These are phyloP conservation scores for Hylaeus volcanicus DNA, from an alignment of 1,140 invertebrate species.

Conservation along the genomic window DNA sequence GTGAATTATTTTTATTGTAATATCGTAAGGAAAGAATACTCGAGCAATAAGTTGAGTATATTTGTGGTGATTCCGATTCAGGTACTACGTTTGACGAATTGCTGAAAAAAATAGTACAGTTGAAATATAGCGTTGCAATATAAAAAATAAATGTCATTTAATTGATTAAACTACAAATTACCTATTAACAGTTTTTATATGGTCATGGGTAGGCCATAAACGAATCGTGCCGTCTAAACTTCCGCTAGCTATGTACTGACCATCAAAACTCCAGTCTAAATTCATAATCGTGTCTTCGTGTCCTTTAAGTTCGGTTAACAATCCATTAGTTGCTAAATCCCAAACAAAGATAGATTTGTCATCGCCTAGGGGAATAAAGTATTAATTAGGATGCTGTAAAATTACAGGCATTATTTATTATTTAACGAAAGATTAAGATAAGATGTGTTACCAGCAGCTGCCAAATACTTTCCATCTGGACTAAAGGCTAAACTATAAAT, in stretches of 20 bases:
- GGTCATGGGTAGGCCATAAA: conserved; percentile 82
- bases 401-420: not conserved
- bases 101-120: conserved; percentile 64
- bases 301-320: conserved; percentile 84
- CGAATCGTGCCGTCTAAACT: conserved; percentile 82
- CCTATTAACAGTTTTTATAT: conserved; percentile 76
- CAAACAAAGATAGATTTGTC: conserved; percentile 85
- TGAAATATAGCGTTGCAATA: not conserved
- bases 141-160: conserved; percentile 22
- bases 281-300: conserved; percentile 83
- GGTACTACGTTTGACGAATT: conserved; percentile 63
- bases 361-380: conserved; percentile 80
- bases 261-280: conserved; percentile 84
- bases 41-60: conserved; percentile 75
- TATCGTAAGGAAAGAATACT: conserved; percentile 77
- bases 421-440: not conserved
- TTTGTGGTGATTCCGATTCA: conserved; percentile 68
- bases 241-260: conserved; percentile 83
- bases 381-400: conserved; percentile 6
- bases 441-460: conserved; percentile 82
- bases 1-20: conserved; percentile 76
- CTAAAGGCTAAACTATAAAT: conserved; percentile 86
- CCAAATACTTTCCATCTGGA: conserved; percentile 86
- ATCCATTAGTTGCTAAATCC: conserved; percentile 84
- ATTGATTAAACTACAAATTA: conserved; percentile 59